These are phyloP conservation scores for Vireo griseus DNA, from an alignment of 2,797 vertebrate genomes.

Conservation along the genomic window DNA sequence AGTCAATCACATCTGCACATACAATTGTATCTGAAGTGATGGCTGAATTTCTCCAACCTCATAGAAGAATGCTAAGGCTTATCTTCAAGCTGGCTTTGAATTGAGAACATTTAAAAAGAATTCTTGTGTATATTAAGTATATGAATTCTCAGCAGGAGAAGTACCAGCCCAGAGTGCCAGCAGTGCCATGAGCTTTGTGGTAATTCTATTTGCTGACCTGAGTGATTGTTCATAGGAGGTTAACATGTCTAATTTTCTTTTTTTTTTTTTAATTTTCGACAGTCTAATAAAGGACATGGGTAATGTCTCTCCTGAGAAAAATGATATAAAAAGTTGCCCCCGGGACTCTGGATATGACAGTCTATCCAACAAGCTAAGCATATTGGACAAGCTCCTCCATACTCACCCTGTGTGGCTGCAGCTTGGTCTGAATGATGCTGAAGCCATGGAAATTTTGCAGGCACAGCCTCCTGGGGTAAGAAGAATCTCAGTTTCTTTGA, in stretches of 20 bases:
- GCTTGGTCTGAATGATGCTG: constrained; percentile 82
- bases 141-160: background rate
- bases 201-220: background rate
- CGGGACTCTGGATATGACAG: constrained; percentile 90
- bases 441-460: constrained; percentile 79
- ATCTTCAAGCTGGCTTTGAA: background rate
- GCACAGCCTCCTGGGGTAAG: constrained; percentile 89
- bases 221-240: background rate
- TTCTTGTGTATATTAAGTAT: background rate
- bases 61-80: background rate
- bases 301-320: constrained; percentile 75
- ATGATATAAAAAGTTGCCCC: constrained; percentile 67
- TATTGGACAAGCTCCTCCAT: constrained; percentile 87
- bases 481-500: background rate
- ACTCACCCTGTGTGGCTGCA: constrained; percentile 91
- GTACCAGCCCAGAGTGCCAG: background rate
- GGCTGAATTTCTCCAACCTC: background rate
- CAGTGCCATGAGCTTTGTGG: background rate
- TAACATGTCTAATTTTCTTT: background rate
- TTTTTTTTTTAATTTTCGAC: background rate
- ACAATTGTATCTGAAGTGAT: background rate
- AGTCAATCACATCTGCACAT: accelerated
- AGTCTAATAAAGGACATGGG: constrained; percentile 85
- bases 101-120: background rate
- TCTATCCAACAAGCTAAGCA: constrained; percentile 84